phyloP scores from a whole-genome alignment of 2,113 vertebrate species.

The Platichthys stellatus region DNA sequence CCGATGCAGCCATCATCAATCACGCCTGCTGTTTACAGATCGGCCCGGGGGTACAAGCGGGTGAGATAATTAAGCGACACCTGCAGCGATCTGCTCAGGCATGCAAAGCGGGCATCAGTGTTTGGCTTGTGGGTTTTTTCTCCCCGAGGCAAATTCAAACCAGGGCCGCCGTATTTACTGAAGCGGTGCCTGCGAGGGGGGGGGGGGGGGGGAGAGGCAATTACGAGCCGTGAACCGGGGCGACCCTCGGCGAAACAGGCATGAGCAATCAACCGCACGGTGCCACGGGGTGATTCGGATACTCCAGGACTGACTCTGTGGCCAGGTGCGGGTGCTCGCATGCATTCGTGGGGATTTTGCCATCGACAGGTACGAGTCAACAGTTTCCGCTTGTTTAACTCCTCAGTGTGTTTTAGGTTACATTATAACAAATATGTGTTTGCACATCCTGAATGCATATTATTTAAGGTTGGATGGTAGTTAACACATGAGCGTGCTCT shows the following conservation, averaged over 20 bases:
- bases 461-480: neutral
- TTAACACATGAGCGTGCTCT: neutral
- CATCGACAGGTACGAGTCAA: neutral
- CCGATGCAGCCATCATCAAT: constrained; percentile 63
- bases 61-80: constrained; percentile 74
- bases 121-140: constrained; percentile 49
- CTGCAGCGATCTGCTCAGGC: constrained; percentile 64
- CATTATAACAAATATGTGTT: neutral
- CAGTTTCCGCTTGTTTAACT: neutral
- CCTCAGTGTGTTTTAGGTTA: neutral
- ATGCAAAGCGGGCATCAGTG: constrained; percentile 51
- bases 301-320: constrained; percentile 25
- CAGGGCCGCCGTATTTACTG: constrained; percentile 72
- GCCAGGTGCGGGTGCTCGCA: constrained; percentile 10
- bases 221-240: constrained; percentile 75
- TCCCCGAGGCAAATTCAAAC: constrained; percentile 57
- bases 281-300: constrained; percentile 21
- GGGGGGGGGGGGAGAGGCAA: constrained; percentile 66
- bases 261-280: constrained; percentile 53
- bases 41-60: constrained; percentile 49
- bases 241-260: constrained; percentile 49
- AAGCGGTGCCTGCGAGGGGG: constrained; percentile 63
- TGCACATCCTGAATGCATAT: neutral
- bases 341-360: neutral
- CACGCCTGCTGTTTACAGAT: constrained; percentile 60